A percentile compares a stretch with the other conserved stretches of the same genome.
Conservation (phyloP, 2,797 vertebrate species). For the Mormyrus proboscirostris region DNA sequence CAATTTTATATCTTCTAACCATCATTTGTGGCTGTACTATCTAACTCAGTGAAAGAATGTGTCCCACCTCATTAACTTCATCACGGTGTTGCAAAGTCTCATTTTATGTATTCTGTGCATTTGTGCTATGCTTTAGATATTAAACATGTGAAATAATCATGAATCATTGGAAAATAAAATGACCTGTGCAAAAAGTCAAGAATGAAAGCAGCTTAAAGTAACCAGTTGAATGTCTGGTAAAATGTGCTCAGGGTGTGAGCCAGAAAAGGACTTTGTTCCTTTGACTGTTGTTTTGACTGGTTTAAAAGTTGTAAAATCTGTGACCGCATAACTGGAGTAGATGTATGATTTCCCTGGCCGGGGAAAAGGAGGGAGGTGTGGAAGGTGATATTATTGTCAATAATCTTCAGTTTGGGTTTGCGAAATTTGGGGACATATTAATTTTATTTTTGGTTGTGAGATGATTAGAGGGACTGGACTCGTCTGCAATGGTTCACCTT, state of each 20-base stretch:
- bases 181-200: not conserved
- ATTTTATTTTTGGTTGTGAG: not conserved
- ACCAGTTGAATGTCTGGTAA: not conserved
- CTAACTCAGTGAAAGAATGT: not conserved
- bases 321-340: not conserved
- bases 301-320: constrained; percentile 1
- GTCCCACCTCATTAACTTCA: not conserved
- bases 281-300: not conserved
- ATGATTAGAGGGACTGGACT: not conserved
- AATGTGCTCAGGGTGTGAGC: not conserved
- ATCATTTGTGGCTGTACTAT: not conserved
- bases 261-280: not conserved
- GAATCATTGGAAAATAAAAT: not conserved
- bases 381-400: not conserved
- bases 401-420: not conserved
- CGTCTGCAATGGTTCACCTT: not conserved
- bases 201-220: not conserved
- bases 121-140: not conserved
- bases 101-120: not conserved
- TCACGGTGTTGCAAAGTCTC: not conserved
- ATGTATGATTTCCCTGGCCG: not conserved
- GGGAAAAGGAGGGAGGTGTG: not conserved
- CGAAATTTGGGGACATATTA: not conserved
- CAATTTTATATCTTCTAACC: not conserved
- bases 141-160: not conserved